Percentiles rank a stretch among this genome's conserved stretches.
These are phyloP conservation scores for Flabesymbios commensalis DNA, from an alignment of 2,888 invertebrate species.

Conservation along the genomic window DNA sequence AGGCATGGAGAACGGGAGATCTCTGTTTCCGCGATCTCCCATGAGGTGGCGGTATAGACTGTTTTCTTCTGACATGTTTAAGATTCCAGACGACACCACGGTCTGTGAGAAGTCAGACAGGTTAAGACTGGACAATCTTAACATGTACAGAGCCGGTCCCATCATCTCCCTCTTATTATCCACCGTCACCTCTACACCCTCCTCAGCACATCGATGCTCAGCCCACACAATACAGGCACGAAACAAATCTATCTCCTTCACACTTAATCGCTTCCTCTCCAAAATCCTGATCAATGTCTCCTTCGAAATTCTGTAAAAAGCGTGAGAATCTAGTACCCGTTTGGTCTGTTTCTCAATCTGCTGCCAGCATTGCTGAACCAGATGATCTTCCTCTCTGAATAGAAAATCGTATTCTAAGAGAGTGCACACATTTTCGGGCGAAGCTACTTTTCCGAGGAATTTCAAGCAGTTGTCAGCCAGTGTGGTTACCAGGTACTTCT, in stretches of 20 bases:
- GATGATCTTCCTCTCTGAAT: conserved; percentile 64
- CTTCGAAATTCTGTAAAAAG: conserved; percentile 14
- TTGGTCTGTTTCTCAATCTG: conserved; percentile 16
- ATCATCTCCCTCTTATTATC: conserved; percentile 66
- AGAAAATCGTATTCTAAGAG: conserved; percentile 48
- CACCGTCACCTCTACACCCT: conserved; percentile 65
- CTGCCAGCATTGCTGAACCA: conserved; percentile 60
- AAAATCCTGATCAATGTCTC: conserved; percentile 18
- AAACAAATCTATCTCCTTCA: conserved; percentile 56
- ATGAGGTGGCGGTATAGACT: conserved; percentile 37
- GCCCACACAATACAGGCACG: conserved; percentile 71
- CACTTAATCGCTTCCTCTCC: conserved; percentile 1
- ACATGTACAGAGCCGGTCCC: conserved; percentile 68
- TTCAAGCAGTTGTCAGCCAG: conserved; percentile 34
- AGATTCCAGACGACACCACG: conserved; percentile 66
- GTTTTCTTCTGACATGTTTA: conserved; percentile 65
- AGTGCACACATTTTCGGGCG: conserved; percentile 58
- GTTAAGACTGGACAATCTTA: conserved; percentile 72
- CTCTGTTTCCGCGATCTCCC: neutral
- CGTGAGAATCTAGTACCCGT: conserved; percentile 13
- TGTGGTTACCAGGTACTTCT: conserved; percentile 38
- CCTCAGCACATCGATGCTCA: conserved; percentile 66
- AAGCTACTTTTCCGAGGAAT: conserved; percentile 32
- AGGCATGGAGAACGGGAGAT: conserved; percentile 9
- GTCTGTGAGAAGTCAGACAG: conserved; percentile 70